Evolutionary conservation across 1,140 invertebrate genomes (phyloP), one percentile per base, ranked within the genome.

Genomic region (Drosophila hydei): DNA sequence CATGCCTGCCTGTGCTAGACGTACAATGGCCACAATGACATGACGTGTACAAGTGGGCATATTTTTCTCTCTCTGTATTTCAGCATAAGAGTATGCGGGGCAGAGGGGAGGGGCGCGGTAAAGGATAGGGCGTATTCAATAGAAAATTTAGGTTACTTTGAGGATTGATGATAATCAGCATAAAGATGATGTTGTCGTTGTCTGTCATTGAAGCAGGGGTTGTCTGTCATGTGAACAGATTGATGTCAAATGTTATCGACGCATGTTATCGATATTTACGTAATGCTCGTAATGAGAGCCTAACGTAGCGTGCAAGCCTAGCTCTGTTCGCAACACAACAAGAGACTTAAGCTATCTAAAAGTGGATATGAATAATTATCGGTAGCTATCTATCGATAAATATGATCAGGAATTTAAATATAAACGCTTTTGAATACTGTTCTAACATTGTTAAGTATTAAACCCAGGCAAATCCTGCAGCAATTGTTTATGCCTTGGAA

Each of bases 41-140:
- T 85, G 81, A 87, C 81, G 81, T 87, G 81, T 87, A 88, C 64
- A 87, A 87, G 81, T 88, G 81, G 77, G 45, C 27, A 42, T 42
- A 40, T 38, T 43, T 56, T 61, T 36, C 30, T 33, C 30, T 33
- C 30, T 33, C 30, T 33, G 30, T 6, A 33, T 33, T 38, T 27
- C 14, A n/a, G 21, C 38, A n/a, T 1, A 27, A 3, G 42, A 4
- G n/a, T 4, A 8, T n/a, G 47, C 7, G 47, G n/a, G 23, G 12
- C 21, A 25, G 45, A 7, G 21, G 5, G 45, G 1, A 7, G 18
- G n/a, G 23, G n/a, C 6, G 6, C 7, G 47, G n/a, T n/a, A 25
- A 12, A 8, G 7, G 12, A 12, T 6, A 25, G 45, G 19, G 45
- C n/a, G 38, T 42, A 54, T 65, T 72, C 72, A 69, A 70, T 85